Conservation (phyloP, 37 sponge, comb jelly and placozoan species). For the Crambe crambe region DNA sequence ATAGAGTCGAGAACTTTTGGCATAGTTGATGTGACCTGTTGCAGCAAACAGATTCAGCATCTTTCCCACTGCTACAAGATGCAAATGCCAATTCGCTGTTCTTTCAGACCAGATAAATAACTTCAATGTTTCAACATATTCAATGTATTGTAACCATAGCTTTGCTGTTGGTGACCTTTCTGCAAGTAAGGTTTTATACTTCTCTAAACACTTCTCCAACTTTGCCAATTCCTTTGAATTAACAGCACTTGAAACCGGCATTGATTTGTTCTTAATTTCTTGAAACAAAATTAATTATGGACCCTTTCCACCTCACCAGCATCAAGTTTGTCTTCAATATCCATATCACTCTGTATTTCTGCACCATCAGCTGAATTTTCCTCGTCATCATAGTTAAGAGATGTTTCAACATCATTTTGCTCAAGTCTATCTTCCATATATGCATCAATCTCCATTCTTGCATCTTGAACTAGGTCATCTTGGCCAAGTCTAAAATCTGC, state of each 20-base stretch:
- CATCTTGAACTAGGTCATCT: background rate
- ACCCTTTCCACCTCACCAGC: conserved; percentile 18
- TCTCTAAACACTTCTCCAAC: conserved; percentile 22
- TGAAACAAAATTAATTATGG: no score
- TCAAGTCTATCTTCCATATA: background rate
- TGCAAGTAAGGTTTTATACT: conserved; percentile 21
- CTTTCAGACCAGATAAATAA: conserved; percentile 46
- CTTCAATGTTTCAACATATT: conserved; percentile 31
- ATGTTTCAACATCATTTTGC: background rate
- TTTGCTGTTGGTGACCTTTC: conserved; percentile 31
- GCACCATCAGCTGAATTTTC: background rate
- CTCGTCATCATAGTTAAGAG: background rate
- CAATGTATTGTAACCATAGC: conserved; percentile 40
- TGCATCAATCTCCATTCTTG: background rate
- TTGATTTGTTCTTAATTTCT: conserved; percentile 27
- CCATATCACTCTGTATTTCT: background rate
- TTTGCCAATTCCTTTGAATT: conserved; percentile 33
- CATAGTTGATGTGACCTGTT: conserved; percentile 44
- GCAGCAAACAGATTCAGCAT: conserved; percentile 41
- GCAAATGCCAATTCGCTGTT: conserved; percentile 31
- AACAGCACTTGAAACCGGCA: conserved; percentile 1
- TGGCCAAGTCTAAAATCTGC: no score
- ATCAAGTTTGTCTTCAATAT: conserved; percentile 19
- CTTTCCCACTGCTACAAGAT: conserved; percentile 30
- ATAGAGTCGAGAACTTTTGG: conserved; percentile 33